Evolutionary conservation across 1,140 invertebrate genomes (phyloP).

Genomic region (Campodea augens): DNA sequence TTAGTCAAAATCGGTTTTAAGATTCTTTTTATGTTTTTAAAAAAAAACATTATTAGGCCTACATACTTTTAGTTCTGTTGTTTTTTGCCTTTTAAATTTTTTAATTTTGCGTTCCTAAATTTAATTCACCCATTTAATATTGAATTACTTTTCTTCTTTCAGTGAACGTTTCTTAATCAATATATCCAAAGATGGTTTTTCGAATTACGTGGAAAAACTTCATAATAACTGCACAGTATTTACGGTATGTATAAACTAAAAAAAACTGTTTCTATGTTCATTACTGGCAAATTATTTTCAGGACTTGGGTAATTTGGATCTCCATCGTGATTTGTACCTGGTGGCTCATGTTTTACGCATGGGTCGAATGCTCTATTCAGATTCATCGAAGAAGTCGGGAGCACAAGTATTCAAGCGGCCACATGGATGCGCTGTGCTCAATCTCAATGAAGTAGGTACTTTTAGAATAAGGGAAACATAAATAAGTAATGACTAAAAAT

Average conservation of each 20-base stretch:
- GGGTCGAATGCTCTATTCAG: conserved; percentile 66
- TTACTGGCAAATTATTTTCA: conserved; percentile 17
- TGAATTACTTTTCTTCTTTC: conserved; percentile 16
- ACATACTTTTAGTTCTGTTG: no score
- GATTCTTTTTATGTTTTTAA: no score
- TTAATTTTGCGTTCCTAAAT: no score
- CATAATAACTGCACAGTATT: conserved; percentile 77
- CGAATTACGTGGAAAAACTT: conserved; percentile 68
- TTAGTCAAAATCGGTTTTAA: no score
- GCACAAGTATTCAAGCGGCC: conserved; percentile 46
- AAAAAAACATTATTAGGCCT: no score
- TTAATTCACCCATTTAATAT: no score
- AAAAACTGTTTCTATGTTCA: neutral
- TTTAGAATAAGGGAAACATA: conserved; percentile 5
- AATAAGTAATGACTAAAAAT: neutral
- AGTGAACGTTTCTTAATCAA: conserved; percentile 74
- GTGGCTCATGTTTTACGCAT: conserved; percentile 74
- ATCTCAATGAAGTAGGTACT: conserved; percentile 20
- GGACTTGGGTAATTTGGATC: conserved; percentile 56
- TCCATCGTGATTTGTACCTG: conserved; percentile 62
- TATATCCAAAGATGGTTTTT: conserved; percentile 74
- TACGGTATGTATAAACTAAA: conserved; percentile 36
- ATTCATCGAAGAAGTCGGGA: conserved; percentile 43
- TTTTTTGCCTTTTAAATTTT: no score
- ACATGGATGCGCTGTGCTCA: conserved; percentile 62